Evolutionary conservation across 2,113 vertebrate species (phyloP), one percentile per base, ranked within the genome.

Genomic region (Argyrosomus japonicus): DNA sequence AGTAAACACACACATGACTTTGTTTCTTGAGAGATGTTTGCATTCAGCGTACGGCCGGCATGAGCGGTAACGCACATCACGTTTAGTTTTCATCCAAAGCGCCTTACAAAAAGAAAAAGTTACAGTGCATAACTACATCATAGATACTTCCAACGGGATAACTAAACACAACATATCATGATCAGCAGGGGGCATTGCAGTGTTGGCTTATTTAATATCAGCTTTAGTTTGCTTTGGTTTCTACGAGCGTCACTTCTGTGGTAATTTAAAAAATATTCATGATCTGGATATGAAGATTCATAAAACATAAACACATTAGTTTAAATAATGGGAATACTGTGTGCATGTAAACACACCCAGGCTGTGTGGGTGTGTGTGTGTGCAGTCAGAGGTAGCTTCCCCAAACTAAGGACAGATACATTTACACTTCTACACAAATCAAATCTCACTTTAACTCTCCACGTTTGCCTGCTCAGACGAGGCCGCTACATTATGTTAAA

Each of bases 311-410:
- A 60, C 6, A 63, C 21, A 62, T 69, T 32, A 21, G 5, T n/a
- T 74, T 47, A 47, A 47, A 45, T 27, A 67, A 29, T 11, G 23
- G 14, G 32, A 71, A 58, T 58, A 65, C 13, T 82, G 69, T 36
- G n/a, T 60, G 11, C 9, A 61, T 47, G 25, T 67, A 32, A 63
- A 88, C 32, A 73, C 60, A 71, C 17, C 9, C 23, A 19, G 23
- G 53, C 40, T 81, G 63, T 62, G 32, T 32, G n/a, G n/a, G 27
- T 27, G 29, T 29, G 36, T 36, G 36, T 36, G 23, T 79, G 72
- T 82, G 58, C 48, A 76, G 58, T 51, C 79, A 78, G 84, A 83
- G 76, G 84, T 83, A 84, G 76, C 65, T 84, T 48, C 70, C 36
- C 58, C 8, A 70, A 61, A 73, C 25, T 58, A 84, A 68, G 70